Evolutionary conservation across 1,140 invertebrate species (phyloP), one percentile per base, ranked within the genome.

Genomic region (Drosophila sulfurigaster): DNA sequence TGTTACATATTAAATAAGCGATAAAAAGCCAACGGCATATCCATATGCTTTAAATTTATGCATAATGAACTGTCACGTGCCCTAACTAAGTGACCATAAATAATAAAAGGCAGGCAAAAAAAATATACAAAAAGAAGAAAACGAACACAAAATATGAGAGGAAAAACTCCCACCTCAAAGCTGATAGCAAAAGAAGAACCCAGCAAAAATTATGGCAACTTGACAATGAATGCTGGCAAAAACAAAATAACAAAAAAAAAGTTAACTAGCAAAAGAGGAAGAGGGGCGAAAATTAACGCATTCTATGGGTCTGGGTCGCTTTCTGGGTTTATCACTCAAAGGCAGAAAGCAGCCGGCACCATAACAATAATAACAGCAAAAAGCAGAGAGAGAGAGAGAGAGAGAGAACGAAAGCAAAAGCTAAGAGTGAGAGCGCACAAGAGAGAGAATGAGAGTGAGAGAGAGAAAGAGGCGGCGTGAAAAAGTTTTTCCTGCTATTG

Each of bases 11-110:
- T 63, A 62, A 73, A 65, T 67, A 54, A 59, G 72, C 51, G 72
- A 76, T 76, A 78, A 70, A 75, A 72, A 25, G 15, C 13, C 38
- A 43, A 41, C 49, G 32, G 67, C 57, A 64, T 30, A 67, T 62
- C 58, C 79, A 82, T 82, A 82, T 82, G 76, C 59, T 65, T 68
- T 64, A 66, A 73, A 79, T 69, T 81, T 81, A 73, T 81, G 78
- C 66, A 71, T 71, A 72, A 86, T 73, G 73, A 76, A 65, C 77
- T 57, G 75, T 75, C 57, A 58, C 45, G 64, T 63, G 43, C 51
- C 51, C 32, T 15, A 74, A 68, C 72, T 65, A 78, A 87, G 75
- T 75, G 76, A 64, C 72, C 79, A 80, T 87, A 79, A 87, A 87
- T 88, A 82, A 86, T 76, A 67, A 62, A 46, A 30, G 25, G 20